A percentile compares a stretch with the other conserved stretches of the same genome.
phyloP scores from a whole-genome alignment of 2,113 vertebrate species.

The Fregetta grallaria region DNA sequence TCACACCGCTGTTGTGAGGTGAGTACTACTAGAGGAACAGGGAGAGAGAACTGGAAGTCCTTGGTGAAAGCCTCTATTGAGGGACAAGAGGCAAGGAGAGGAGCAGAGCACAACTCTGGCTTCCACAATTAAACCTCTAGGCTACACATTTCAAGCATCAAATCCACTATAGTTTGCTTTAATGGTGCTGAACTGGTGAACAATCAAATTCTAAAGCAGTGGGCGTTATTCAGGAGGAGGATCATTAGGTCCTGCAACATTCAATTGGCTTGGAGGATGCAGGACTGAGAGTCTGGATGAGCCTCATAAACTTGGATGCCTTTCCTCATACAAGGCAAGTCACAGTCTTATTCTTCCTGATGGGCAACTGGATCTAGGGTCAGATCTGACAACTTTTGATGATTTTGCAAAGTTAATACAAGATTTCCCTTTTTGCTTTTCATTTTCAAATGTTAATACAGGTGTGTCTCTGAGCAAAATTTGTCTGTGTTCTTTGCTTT shows the following conservation, averaged over 20 bases:
- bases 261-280: background rate
- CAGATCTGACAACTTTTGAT: background rate
- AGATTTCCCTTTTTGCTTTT: background rate
- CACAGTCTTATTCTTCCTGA: background rate
- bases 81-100: background rate
- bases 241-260: background rate
- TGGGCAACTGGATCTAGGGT: background rate
- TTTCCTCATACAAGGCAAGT: background rate
- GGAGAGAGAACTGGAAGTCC: background rate
- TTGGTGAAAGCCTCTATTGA: background rate
- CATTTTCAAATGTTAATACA: background rate
- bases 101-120: background rate
- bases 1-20: background rate
- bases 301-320: background rate
- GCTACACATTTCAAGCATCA: background rate
- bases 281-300: background rate
- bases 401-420: background rate
- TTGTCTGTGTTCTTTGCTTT: background rate
- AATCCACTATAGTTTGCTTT: background rate
- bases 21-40: background rate
- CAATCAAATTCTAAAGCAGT: background rate
- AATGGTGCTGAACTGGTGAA: background rate
- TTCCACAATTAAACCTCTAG: background rate
- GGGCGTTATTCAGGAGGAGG: background rate
- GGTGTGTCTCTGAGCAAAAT: background rate